Percentiles rank a stretch among this genome's conserved stretches.
phyloP scores from a whole-genome alignment of 2,113 vertebrate species.

The Thunnus thynnus region DNA sequence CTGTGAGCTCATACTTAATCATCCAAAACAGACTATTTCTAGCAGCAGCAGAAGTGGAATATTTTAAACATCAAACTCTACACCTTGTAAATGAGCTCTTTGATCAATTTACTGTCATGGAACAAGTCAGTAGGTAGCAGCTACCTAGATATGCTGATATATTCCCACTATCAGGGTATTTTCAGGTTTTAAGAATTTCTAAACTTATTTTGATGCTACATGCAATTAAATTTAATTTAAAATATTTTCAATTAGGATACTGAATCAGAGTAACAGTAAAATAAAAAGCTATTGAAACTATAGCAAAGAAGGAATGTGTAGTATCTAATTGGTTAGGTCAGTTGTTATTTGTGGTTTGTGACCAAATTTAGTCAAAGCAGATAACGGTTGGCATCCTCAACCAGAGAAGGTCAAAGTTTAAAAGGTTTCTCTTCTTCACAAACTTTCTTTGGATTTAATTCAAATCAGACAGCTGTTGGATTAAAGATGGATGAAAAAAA shows the following conservation, averaged over 20 bases:
- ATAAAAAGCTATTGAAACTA: neutral
- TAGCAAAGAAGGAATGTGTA: neutral
- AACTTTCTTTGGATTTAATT: neutral
- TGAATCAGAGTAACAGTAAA: neutral
- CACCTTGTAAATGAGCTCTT: neutral
- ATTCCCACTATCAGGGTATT: neutral
- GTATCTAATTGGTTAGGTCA: neutral
- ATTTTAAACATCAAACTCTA: constrained; percentile 11
- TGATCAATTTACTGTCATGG: neutral
- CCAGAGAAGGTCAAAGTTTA: neutral
- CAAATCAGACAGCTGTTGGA: neutral
- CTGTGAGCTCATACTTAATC: constrained; percentile 5
- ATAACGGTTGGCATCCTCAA: too few species aligned
- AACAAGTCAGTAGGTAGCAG: neutral
- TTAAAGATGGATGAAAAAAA: neutral
- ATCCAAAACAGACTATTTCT: constrained; percentile 2
- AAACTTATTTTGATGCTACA: neutral
- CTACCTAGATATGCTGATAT: neutral
- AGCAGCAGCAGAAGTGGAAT: neutral
- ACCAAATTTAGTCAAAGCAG: neutral
- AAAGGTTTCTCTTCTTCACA: neutral
- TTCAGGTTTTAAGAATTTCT: neutral
- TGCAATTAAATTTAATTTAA: neutral
- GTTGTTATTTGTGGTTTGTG: neutral
- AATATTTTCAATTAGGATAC: neutral